A percentile compares a stretch with the other conserved stretches of the same genome.
These are phyloP conservation scores for Leptobrachium ailaonicum DNA, from an alignment of 2,113 vertebrate species.

Conservation along the genomic window DNA sequence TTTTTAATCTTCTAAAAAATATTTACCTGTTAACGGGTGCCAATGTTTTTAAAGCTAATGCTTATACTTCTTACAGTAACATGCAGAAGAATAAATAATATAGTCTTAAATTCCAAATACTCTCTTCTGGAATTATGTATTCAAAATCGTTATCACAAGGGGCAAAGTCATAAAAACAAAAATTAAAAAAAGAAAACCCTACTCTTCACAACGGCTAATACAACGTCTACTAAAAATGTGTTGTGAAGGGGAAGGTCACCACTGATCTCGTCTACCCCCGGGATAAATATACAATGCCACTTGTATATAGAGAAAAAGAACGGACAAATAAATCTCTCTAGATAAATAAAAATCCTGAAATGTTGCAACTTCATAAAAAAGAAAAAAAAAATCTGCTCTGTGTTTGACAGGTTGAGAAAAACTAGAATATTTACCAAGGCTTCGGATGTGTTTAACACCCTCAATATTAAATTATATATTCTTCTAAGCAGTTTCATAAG, in stretches of 20 bases:
- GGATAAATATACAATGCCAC: conserved; percentile 9
- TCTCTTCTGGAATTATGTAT: too few species aligned
- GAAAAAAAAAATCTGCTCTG: background rate
- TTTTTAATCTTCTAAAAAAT: background rate
- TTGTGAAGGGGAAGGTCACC: too few species aligned
- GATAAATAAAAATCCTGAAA: conserved; percentile 50
- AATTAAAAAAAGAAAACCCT: background rate
- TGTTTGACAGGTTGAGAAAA: background rate
- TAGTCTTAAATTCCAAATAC: too few species aligned
- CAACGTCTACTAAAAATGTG: background rate
- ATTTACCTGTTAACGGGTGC: background rate
- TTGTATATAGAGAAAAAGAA: conserved; percentile 14
- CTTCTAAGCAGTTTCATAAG: background rate
- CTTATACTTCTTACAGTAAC: conserved; percentile 60
- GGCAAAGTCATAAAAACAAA: background rate
- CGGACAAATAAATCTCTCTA: background rate
- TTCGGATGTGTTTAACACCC: background rate
- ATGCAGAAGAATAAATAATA: conserved; percentile 39
- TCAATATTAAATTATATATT: background rate
- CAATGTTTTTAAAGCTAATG: conserved; percentile 56
- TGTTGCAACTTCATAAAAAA: conserved; percentile 20
- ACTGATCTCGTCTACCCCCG: background rate
- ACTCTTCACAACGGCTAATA: background rate
- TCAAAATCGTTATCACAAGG: too few species aligned
- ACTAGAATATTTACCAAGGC: conserved; percentile 9